Base-by-base conservation (phyloP, 2,113 vertebrate genomes). In the Phyllopteryx taeniolatus region DNA sequence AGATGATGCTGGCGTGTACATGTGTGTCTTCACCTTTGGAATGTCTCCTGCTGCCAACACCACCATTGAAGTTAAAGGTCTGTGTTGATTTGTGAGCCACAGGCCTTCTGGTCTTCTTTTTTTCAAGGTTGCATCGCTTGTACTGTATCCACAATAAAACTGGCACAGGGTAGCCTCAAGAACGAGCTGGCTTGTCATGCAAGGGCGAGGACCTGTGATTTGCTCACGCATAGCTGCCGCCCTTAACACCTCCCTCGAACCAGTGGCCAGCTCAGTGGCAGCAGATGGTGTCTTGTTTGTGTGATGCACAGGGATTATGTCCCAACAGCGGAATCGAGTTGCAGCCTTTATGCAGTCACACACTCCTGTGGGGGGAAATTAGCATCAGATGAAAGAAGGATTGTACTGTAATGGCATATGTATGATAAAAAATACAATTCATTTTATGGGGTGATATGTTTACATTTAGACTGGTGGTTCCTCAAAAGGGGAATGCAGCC, bases 1-100 rank as follows among this genome's bases (percentile, higher is more conserved):
- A 67, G 96, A 98, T 0, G 92, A 94, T 67, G 95, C 97, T 0
- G 97, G 94, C 33, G 91, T 96, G 80, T 99, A 99, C 90, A 92
- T 94, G 91, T 99, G 98, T 49, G 95, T 99, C 64, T 99, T 91
- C 87, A 92, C 89, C 73, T 97, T 99, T 73, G 71, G 87, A 11
- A 78, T 39, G 77, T 85, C 88, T 35, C 95, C 94, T n/a, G 17
- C 91, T 67, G 96, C 93, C 83, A 99, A 98, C 57, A 95, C 94
- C 88, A 95, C 95, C 82, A 98, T 99, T 75, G 96, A 98, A 86
- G 89, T 99, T 60, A 96, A 95, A 98, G 95, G 98, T 99, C 97
- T 75, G 91, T 88, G 77, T 68, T 77, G 70, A 80, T 79, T 80
- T 76, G 60, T 75, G 49, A 70, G 64, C 76, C 49, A 4, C 65